Evolutionary conservation across 2,797 vertebrate genomes (phyloP), one percentile per base, ranked within the genome.

Genomic region (Ficedula albicollis): DNA sequence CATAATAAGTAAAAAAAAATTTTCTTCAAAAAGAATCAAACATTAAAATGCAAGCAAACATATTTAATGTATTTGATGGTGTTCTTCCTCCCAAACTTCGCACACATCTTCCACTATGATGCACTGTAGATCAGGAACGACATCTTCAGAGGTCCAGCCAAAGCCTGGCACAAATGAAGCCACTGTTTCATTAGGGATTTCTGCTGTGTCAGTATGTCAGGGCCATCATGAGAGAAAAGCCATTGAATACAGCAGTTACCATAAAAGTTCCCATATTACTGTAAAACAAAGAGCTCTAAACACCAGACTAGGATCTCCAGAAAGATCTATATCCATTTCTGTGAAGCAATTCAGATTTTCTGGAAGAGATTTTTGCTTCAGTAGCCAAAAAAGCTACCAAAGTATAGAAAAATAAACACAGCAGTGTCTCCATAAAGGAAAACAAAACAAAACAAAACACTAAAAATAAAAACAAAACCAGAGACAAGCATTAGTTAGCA

Each of bases 101-200:
- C 1, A 39, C 3, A 10, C 1, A 6, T 70, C 46, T 74, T 92
- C 66, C 13, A n/a, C 12, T 36, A 5, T 1, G 34, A 55, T 0
- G 10, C 16, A 55, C 0, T 36, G 38, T 7, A 44, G 43, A 84
- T 66, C 9, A 30, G 49, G 7, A 92, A 25, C 0, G 1, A 21
- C 0, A 2, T 75, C 78, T 51, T 48, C 90, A 80, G 19, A 60
- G 21, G 22, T 51, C 58, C 34, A 6, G 1, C 26, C 9, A 26
- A 19, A 51, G 44, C 9, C 25, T 2, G 36, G n/a, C 18, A 56
- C 5, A 74, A 60, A 43, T 2, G 20, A 77, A 80, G 58, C 20
- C 29, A 23, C 48, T 17, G 32, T 30, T 79, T 23, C 72, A 15
- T 34, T 2, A 39, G 11, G 25, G 62, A 58, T 51, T 84, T 51